Evolutionary conservation across 2,888 invertebrate genomes (phyloP).

Genomic region (Dasysyrphus tricinctus): DNA sequence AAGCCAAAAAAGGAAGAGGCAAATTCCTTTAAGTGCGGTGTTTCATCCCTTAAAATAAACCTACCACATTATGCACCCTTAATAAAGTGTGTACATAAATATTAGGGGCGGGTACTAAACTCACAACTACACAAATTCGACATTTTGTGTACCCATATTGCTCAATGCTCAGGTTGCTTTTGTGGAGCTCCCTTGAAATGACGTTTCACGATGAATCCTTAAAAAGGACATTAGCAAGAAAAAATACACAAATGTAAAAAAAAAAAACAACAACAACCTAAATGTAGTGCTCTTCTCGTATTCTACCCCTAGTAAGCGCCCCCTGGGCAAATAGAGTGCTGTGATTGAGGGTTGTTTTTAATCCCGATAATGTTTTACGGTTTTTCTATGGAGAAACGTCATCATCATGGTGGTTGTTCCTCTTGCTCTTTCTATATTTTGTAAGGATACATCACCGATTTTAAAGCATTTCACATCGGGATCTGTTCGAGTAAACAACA

Average conservation of each 20-base stretch:
- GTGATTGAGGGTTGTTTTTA: slow-evolving; percentile 63
- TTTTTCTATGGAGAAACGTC: slow-evolving; percentile 24
- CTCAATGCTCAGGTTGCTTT: slow-evolving; percentile 69
- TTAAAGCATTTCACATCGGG: slow-evolving; percentile 81
- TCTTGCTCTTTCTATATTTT: slow-evolving; percentile 77
- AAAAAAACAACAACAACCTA: slow-evolving; percentile 8
- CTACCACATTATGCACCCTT: slow-evolving; percentile 76
- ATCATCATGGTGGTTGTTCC: slow-evolving; percentile 76
- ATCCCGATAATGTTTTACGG: slow-evolving; percentile 60
- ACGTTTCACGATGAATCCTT: slow-evolving; percentile 71
- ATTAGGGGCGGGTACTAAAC: slow-evolving; percentile 81
- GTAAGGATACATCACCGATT: slow-evolving; percentile 79
- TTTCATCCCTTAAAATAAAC: slow-evolving; percentile 75
- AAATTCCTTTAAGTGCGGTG: slow-evolving; percentile 64
- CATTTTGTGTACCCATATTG: slow-evolving; percentile 80
- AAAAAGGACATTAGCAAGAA: slow-evolving; percentile 69
- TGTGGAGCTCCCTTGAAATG: slow-evolving; percentile 72
- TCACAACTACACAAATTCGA: slow-evolving; percentile 79
- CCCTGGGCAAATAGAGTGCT: slow-evolving; percentile 58
- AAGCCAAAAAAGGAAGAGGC: slow-evolving; percentile 31
- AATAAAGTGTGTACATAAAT: slow-evolving; percentile 79
- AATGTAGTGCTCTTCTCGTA: slow-evolving; percentile 49
- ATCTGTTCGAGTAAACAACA: slow-evolving; percentile 79
- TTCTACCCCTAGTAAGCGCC: slow-evolving; percentile 33
- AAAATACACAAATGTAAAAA: slow-evolving; percentile 42